A percentile compares a stretch with the other conserved stretches of the same genome.
Evolutionary conservation across 2,797 vertebrate genomes (phyloP).

Genomic region (Paguma larvata): DNA sequence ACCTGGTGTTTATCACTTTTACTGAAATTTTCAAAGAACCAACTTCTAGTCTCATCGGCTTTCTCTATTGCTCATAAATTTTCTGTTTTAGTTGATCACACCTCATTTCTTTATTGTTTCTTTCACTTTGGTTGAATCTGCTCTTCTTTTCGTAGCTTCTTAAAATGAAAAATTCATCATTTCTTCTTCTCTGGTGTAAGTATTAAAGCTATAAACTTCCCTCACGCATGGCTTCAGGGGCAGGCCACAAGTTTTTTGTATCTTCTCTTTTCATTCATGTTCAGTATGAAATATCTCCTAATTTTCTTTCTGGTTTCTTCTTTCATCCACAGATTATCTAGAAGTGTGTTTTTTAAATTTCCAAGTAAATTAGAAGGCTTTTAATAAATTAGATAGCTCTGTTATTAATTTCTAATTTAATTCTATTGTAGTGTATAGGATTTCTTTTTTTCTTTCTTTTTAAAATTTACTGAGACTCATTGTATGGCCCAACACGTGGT

Average conservation of each 20-base stretch:
- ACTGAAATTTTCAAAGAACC: not conserved
- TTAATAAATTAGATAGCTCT: not conserved
- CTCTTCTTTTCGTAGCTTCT: not conserved
- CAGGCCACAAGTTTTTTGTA: not conserved
- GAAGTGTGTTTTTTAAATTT: not conserved
- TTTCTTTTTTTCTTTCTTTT: not conserved
- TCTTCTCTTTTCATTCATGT: not conserved
- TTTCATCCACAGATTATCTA: not conserved
- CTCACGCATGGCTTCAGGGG: not conserved
- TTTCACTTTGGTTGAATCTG: not conserved
- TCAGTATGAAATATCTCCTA: not conserved
- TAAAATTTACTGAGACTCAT: not conserved
- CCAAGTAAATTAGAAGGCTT: not conserved
- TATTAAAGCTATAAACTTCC: not conserved
- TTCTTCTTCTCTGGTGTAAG: not conserved
- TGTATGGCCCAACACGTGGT: not conserved
- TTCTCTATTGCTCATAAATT: not conserved
- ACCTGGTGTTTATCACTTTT: not conserved
- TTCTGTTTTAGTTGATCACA: not conserved
- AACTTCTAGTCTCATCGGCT: not conserved
- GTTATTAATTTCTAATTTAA: not conserved
- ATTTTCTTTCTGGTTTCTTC: not conserved
- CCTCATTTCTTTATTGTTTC: not conserved
- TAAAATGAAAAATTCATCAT: not conserved
- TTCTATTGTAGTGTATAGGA: not conserved